Base-by-base conservation (phyloP, 2,797 vertebrate genomes). In the Silurus lanzhouensis region DNA sequence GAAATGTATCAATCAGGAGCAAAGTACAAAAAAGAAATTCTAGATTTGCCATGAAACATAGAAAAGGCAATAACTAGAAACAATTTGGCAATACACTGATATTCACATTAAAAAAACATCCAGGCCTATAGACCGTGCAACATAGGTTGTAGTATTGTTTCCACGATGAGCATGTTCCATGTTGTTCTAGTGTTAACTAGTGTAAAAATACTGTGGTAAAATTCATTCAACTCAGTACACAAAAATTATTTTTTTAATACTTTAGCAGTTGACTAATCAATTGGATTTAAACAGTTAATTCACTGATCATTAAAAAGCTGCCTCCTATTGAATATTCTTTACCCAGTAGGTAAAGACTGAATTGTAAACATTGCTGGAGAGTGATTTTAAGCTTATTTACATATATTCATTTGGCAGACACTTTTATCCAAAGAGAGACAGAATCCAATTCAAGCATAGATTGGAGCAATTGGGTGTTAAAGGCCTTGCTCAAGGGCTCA, bases 401-500 rank as follows among this genome's bases (percentile, higher is more conserved):
- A n/a, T 46, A 6, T 80, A 38, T 38, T 80, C 60, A 64, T 64
- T 46, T 64, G 60, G 60, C 77, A 64, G 2, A 25, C 60, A 63
- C 38, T 46, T 46, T 38, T 20, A 22, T 78, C 13, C 10, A 61
- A 22, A 78, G 20, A 22, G 58, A 44, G 20, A 78, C n/a, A 61
- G 12, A 78, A 61, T 78, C 76, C 57, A 78, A 61, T 61, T 3
- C 76, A 60, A 61, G 19, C 38, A 80, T 25, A 46, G 60, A 64
- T 22, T 61, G 48, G 77, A 64, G 22, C 60, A 80, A 61, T 64
- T 64, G 60, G 13, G 60, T 19, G 60, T 64, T 64, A 80, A 80
- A 79, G 60, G 22, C 22, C 44, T 64, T 64, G 60, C 77, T 64
- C 38, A n/a, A 9, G 7, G 44, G 44, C 22, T 80, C 52, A 48